Percentiles rank a stretch among this genome's conserved stretches.
phyloP scores from a whole-genome alignment of 2,113 vertebrate genomes.

The Alouatta palliata region DNA sequence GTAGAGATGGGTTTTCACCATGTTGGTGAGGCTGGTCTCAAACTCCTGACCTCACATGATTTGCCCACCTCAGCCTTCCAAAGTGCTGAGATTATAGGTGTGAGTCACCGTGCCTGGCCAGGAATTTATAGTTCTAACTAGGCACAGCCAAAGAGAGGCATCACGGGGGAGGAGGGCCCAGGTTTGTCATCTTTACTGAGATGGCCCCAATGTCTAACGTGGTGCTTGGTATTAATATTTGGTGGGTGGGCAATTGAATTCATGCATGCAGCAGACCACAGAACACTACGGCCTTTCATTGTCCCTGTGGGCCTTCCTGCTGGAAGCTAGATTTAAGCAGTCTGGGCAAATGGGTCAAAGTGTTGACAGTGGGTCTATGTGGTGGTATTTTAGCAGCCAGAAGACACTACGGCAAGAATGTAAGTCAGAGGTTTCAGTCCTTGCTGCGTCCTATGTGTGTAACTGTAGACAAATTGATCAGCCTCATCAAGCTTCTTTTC shows the following conservation, averaged over 20 bases:
- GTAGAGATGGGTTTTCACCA: too few species aligned
- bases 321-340: neutral
- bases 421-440: neutral
- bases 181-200: too few species aligned
- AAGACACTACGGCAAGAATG: neutral
- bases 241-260: neutral
- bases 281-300: neutral
- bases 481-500: neutral
- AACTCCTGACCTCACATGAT: too few species aligned
- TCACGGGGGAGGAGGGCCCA: too few species aligned
- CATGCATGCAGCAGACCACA: too few species aligned
- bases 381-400: neutral
- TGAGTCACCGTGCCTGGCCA: too few species aligned
- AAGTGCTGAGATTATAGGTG: too few species aligned
- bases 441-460: neutral
- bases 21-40: too few species aligned
- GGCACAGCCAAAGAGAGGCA: too few species aligned
- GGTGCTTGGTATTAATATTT: too few species aligned
- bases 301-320: neutral
- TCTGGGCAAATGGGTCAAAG: neutral
- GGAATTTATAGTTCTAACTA: neutral
- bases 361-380: rapidly evolving
- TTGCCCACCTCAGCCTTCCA: too few species aligned
- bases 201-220: too few species aligned
- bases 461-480: neutral